phyloP scores from a whole-genome alignment of 2,888 invertebrate species.

The Andrena minutula region DNA sequence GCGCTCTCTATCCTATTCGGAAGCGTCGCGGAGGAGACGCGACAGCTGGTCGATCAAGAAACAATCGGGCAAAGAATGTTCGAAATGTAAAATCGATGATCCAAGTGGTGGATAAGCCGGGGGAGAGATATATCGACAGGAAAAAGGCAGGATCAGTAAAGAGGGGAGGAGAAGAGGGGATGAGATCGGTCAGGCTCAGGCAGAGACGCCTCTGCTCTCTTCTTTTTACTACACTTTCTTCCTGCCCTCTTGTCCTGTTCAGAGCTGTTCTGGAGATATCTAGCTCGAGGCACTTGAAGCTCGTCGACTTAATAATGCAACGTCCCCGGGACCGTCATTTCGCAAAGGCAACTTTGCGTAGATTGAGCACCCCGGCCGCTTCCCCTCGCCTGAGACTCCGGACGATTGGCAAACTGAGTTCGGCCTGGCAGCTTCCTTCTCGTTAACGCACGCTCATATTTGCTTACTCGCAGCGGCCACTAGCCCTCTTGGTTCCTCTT shows the following conservation, averaged over 20 bases:
- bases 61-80: slow-evolving; percentile 10
- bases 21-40: background rate
- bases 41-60: slow-evolving; percentile 16
- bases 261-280: slow-evolving; percentile 35
- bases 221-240: background rate
- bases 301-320: slow-evolving; percentile 71
- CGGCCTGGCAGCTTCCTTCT: slow-evolving; percentile 26
- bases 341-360: slow-evolving; percentile 63
- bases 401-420: slow-evolving; percentile 57
- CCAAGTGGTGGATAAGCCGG: slow-evolving; percentile 28
- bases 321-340: slow-evolving; percentile 65
- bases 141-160: slow-evolving; percentile 2
- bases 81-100: slow-evolving; percentile 40
- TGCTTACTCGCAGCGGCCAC: slow-evolving; percentile 23
- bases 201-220: slow-evolving; percentile 4
- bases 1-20: background rate
- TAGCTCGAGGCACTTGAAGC: slow-evolving; percentile 52
- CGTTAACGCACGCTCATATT: slow-evolving; percentile 61
- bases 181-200: slow-evolving; percentile 24
- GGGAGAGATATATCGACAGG: slow-evolving; percentile 8
- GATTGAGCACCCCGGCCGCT: slow-evolving; percentile 48
- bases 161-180: background rate
- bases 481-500: background rate
- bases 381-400: slow-evolving; percentile 8
- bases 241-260: slow-evolving; percentile 17